Evolutionary conservation across 2,113 vertebrate species (phyloP), one percentile per base, ranked within the genome.

Genomic region (Istiophorus platypterus): DNA sequence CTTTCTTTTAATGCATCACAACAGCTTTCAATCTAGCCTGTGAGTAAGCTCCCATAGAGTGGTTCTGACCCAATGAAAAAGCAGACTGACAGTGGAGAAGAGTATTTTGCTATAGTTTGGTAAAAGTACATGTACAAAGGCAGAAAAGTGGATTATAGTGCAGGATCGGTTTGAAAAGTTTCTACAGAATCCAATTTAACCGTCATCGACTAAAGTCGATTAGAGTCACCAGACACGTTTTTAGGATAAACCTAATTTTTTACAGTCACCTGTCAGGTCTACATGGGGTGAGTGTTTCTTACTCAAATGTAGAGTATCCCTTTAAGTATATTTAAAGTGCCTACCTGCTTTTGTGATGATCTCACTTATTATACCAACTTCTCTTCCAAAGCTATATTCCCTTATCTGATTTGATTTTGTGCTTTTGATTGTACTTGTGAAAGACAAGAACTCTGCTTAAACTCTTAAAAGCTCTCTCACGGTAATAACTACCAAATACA

Each of bases 261-360:
- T 39, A 47, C 42, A 75, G 18, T 45, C 45, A 39, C 64, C 22
- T 71, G 24, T 61, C n/a, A 37, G 22, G 26, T 31, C 66, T 72
- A 56, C 1, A 51, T 45, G 68, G 41, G 47, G 18, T 34, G 47
- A 77, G 34, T 17, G 67, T 86, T 84, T 56, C 29, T 79, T 58
- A 58, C 71, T 58, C 2, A 58, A 31, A 57, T 37, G 69, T 79
- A 54, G 65, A 84, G 58, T 76, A 65, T 74, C 31, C 77, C 62
- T 73, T 83, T 13, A 67, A 49, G 72, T 68, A 67, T 72, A 72
- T 82, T 84, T 91, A 88, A 92, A 93, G 90, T 93, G 91, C 90
- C 82, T 80, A 87, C 62, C 76, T 67, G 72, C 75, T 69, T 89
- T 65, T 80, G 49, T 79, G 54, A 89, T 73, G 49, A 72, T 76